A percentile compares a stretch with the other conserved stretches of the same genome.
Evolutionary conservation across 2,888 invertebrate genomes (phyloP).

Genomic region (Allolobophora icterica): DNA sequence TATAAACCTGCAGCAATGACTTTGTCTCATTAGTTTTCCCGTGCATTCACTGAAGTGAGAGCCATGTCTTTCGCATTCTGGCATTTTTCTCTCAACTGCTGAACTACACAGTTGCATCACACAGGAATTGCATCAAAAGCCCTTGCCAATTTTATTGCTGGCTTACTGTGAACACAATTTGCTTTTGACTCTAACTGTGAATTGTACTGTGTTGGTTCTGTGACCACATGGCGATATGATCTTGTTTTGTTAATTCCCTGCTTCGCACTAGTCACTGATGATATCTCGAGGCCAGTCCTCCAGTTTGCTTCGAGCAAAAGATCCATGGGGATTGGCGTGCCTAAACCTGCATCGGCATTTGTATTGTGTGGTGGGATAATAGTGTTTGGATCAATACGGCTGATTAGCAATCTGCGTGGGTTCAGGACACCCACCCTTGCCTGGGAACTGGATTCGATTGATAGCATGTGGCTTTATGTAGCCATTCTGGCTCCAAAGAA

Average conservation of each 20-base stretch:
- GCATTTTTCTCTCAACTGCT: neutral
- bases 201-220: neutral
- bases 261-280: neutral
- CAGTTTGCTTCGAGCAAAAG: neutral
- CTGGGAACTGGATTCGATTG: neutral
- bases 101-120: neutral
- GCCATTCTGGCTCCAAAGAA: constrained; percentile 17
- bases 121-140: neutral
- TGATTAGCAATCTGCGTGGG: neutral
- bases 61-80: neutral
- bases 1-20: neutral
- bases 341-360: neutral
- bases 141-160: neutral
- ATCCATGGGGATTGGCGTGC: neutral
- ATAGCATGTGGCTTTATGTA: constrained; percentile 7
- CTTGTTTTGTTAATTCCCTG: neutral
- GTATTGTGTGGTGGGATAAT: constrained; percentile 8
- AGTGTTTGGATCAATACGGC: neutral
- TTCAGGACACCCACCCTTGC: neutral
- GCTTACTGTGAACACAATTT: neutral
- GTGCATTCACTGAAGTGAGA: neutral
- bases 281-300: neutral
- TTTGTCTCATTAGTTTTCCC: neutral
- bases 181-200: neutral
- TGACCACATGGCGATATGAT: constrained; percentile 1